Evolutionary conservation across 2,888 invertebrate species (phyloP).

Genomic region (Rhingia rostrata): DNA sequence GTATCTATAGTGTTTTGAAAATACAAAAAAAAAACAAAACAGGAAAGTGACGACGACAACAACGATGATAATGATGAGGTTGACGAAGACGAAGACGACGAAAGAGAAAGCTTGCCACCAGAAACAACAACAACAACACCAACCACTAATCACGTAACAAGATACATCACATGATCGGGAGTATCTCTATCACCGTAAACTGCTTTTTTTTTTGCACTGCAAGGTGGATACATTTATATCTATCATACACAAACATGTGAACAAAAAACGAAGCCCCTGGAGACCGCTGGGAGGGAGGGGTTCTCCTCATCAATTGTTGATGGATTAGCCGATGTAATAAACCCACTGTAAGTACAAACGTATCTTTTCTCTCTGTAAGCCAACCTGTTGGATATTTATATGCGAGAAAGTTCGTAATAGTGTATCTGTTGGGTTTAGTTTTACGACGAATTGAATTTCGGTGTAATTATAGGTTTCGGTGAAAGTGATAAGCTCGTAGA

Average conservation of each 20-base stretch:
- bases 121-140: constrained; percentile 7
- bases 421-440: no score
- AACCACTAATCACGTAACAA: constrained; percentile 54
- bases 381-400: constrained; percentile 4
- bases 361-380: constrained; percentile 5
- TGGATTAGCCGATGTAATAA: constrained; percentile 59
- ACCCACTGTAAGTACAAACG: constrained; percentile 28
- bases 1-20: constrained; percentile 24
- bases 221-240: constrained; percentile 54
- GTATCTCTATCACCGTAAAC: constrained; percentile 11
- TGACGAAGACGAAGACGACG: constrained; percentile 26
- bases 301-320: constrained; percentile 45
- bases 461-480: no score
- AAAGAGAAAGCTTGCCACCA: constrained; percentile 64
- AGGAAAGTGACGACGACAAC: constrained; percentile 27
- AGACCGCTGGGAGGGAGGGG: constrained; percentile 55
- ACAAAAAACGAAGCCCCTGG: constrained; percentile 29
- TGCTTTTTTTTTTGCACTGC: constrained; percentile 31
- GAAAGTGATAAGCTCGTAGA: no score
- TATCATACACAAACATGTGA: constrained; percentile 21
- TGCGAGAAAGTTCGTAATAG: background rate
- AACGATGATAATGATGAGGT: constrained; percentile 29
- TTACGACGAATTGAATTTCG: no score
- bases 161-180: constrained; percentile 64
- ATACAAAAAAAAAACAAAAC: no score